These are phyloP conservation scores for Eurystomus gularis DNA, from an alignment of 2,113 vertebrate genomes.

Conservation along the genomic window DNA sequence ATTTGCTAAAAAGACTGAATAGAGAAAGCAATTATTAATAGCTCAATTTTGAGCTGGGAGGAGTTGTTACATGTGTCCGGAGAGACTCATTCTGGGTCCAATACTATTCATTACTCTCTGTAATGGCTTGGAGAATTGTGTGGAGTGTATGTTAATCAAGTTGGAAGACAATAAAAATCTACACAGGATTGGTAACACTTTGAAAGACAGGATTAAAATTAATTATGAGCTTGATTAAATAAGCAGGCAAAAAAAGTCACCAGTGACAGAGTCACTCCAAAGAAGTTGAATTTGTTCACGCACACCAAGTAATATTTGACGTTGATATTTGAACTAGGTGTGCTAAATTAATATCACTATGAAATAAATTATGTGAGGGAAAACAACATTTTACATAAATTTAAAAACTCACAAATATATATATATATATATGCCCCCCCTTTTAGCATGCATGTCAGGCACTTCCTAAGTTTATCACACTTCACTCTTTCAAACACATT, in stretches of 20 bases:
- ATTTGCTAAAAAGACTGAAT: conserved; percentile 51
- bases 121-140: conserved; percentile 44
- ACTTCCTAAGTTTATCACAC: neutral
- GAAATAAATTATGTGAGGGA: neutral
- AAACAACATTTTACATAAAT: neutral
- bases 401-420: neutral
- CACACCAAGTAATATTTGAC: neutral
- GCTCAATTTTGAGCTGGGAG: conserved; percentile 45
- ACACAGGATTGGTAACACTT: conserved; percentile 39
- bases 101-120: conserved; percentile 11
- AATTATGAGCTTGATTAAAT: conserved; percentile 54
- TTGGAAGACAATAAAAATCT: conserved; percentile 54
- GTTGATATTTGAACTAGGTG: neutral
- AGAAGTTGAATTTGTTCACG: neutral
- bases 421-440: rapidly evolving
- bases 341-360: neutral
- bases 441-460: neutral
- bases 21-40: conserved; percentile 59
- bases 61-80: conserved; percentile 23
- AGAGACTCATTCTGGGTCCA: conserved; percentile 26
- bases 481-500: neutral
- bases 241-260: conserved; percentile 14
- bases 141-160: conserved; percentile 53
- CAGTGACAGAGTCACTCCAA: neutral
- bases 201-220: conserved; percentile 61